phyloP scores from a whole-genome alignment of 2,113 vertebrate genomes.

The Chrysochloris asiatica region DNA sequence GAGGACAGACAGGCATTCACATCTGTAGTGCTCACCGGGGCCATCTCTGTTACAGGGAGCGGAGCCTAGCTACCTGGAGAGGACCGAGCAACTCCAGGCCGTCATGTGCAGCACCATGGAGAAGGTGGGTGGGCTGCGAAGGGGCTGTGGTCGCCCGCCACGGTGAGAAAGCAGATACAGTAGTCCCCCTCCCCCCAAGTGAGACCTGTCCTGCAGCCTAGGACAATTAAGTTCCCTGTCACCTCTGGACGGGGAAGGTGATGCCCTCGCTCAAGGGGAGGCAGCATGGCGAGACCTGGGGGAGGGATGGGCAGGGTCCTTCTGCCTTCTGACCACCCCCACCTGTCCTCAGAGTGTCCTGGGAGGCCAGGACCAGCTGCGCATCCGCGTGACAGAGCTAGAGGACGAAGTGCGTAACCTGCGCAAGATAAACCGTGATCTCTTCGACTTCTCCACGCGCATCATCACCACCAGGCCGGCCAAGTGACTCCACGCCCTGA shows the following conservation, averaged over 20 bases:
- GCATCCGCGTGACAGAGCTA: slow-evolving; percentile 91
- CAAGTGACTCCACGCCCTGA: slow-evolving; percentile 79
- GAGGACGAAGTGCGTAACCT: slow-evolving; percentile 94
- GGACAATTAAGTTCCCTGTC: no score
- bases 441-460: slow-evolving; percentile 95
- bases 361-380: slow-evolving; percentile 93
- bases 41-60: slow-evolving; percentile 82
- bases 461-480: slow-evolving; percentile 91
- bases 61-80: slow-evolving; percentile 90
- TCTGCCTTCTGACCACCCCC: fast-evolving
- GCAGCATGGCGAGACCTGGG: no score
- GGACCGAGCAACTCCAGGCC: slow-evolving; percentile 85
- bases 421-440: slow-evolving; percentile 96
- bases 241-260: no score
- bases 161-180: no score
- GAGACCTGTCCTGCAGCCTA: no score
- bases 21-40: fast-evolving
- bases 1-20: neutral
- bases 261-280: no score
- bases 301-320: no score
- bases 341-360: slow-evolving; percentile 87
- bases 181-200: no score
- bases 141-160: no score
- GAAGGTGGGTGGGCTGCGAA: slow-evolving; percentile 83
- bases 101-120: slow-evolving; percentile 90